These are phyloP conservation scores for Momotus momota DNA, from an alignment of 2,797 vertebrate species.

Conservation along the genomic window DNA sequence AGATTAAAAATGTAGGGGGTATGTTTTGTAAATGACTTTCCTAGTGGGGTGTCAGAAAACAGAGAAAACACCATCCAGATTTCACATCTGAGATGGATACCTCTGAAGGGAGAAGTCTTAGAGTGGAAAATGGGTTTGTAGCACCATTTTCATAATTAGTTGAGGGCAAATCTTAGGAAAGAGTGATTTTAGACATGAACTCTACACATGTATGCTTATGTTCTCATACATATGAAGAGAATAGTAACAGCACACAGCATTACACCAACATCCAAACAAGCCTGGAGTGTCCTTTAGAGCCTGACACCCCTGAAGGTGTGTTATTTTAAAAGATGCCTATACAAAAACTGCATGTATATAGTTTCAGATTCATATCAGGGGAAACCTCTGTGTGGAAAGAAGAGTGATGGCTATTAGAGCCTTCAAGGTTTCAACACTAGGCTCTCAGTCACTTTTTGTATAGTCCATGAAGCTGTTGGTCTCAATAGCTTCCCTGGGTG, in stretches of 20 bases:
- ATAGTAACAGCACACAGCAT: not conserved
- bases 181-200: not conserved
- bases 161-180: not conserved
- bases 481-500: not conserved
- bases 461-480: not conserved
- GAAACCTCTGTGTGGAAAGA: not conserved
- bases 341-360: not conserved
- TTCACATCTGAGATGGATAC: conserved; percentile 9
- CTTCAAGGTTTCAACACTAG: not conserved
- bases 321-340: not conserved
- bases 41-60: not conserved
- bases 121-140: not conserved
- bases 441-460: not conserved
- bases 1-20: not conserved
- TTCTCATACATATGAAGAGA: not conserved
- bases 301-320: not conserved
- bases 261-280: not conserved
- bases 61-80: not conserved
- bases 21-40: not conserved
- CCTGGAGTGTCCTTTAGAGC: not conserved
- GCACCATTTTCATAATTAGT: not conserved
- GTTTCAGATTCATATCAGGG: not conserved
- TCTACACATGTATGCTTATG: accelerated
- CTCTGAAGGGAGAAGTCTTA: not conserved
- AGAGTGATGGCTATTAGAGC: not conserved